Evolutionary conservation across 35 echinoderm and acorn worm genomes (phyloP).

Genomic region (Eucidaris tribuloides): DNA sequence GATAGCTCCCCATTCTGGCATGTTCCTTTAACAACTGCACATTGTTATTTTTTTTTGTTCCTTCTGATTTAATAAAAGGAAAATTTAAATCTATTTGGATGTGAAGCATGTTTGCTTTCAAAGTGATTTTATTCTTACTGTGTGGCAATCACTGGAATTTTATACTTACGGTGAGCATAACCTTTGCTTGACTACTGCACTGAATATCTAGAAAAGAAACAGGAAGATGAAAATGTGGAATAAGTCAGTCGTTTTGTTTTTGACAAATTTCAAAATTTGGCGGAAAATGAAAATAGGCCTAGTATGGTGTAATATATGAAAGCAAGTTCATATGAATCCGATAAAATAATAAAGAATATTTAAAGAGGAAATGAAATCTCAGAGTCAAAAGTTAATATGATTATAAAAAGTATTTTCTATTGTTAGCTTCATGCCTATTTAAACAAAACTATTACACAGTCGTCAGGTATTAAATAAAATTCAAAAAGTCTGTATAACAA

Average conservation of each 20-base stretch:
- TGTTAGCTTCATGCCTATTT: too few relatives aligned
- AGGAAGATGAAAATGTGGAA: neutral
- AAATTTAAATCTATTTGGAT: neutral
- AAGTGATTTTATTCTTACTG: neutral
- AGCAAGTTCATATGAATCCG: too few relatives aligned
- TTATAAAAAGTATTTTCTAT: too few relatives aligned
- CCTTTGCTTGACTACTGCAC: constrained; percentile 74
- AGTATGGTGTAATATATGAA: too few relatives aligned
- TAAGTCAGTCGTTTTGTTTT: neutral
- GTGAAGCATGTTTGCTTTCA: neutral
- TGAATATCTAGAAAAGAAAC: constrained; percentile 63
- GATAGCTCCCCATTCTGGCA: neutral
- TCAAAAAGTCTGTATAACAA: too few relatives aligned
- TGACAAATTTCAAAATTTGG: too few relatives aligned
- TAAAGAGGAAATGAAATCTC: too few relatives aligned
- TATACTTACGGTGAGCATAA: constrained; percentile 84
- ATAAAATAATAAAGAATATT: too few relatives aligned
- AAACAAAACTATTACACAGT: too few relatives aligned
- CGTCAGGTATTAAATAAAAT: too few relatives aligned
- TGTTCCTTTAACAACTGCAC: neutral
- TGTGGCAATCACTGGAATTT: neutral
- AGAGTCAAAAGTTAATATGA: too few relatives aligned
- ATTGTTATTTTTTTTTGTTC: neutral
- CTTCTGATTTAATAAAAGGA: neutral
- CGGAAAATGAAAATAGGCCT: neutral